phyloP scores from a whole-genome alignment of 2,888 invertebrate genomes.

The Gymnosoma rotundatum region DNA sequence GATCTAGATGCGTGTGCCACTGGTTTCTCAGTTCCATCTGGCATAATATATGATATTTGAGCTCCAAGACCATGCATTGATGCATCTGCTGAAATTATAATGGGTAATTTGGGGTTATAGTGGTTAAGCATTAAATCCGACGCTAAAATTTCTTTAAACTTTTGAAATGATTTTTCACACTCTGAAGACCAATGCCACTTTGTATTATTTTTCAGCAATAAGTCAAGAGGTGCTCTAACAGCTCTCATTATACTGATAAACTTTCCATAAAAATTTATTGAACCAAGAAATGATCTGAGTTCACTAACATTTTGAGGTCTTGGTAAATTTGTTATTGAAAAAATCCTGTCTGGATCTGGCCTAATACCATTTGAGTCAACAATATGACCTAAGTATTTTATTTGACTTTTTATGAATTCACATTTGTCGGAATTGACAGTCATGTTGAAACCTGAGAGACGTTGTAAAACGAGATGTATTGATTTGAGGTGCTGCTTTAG shows the following conservation, averaged over 20 bases:
- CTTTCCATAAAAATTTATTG: conserved; percentile 67
- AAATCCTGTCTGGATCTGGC: conserved; percentile 52
- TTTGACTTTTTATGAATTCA: conserved; percentile 41
- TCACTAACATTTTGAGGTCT: conserved; percentile 36
- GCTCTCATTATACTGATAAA: conserved; percentile 53
- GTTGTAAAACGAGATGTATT: conserved; percentile 6
- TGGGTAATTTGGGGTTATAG: too few relatives aligned
- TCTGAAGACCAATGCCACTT: conserved; percentile 57
- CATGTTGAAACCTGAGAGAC: conserved; percentile 43
- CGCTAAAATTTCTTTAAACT: too few relatives aligned
- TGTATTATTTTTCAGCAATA: conserved; percentile 46
- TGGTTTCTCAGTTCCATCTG: too few relatives aligned
- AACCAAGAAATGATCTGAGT: conserved; percentile 56
- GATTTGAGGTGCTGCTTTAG: conserved; percentile 54
- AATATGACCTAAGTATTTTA: conserved; percentile 46
- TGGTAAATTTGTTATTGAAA: conserved; percentile 48
- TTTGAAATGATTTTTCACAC: too few relatives aligned
- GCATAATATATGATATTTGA: too few relatives aligned
- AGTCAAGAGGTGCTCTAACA: conserved; percentile 53
- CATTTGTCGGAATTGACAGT: conserved; percentile 61
- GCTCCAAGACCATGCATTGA: too few relatives aligned
- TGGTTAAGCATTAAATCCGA: too few relatives aligned
- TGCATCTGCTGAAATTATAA: too few relatives aligned
- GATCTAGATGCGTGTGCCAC: too few relatives aligned
- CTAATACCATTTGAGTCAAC: conserved; percentile 43